These are phyloP conservation scores for Peromyscus eremicus DNA, from an alignment of 2,797 vertebrate species.

Conservation along the genomic window DNA sequence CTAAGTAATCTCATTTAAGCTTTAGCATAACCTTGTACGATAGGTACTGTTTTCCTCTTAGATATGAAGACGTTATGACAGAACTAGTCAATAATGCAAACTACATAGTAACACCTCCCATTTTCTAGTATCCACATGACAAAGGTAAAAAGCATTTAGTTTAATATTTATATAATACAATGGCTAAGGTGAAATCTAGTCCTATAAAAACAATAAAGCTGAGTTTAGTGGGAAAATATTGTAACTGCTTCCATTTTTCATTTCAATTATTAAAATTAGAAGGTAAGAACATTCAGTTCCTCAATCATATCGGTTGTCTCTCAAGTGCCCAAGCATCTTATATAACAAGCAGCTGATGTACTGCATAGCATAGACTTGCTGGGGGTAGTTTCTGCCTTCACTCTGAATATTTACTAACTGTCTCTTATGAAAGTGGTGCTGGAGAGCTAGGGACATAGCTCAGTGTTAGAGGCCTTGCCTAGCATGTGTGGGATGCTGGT, in stretches of 20 bases:
- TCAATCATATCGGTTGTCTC: neutral
- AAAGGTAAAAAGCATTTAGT: conserved; percentile 30
- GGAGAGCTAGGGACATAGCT: neutral
- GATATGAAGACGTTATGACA: neutral
- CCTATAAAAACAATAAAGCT: conserved; percentile 13
- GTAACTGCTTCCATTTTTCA: conserved; percentile 7
- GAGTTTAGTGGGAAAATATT: conserved; percentile 19
- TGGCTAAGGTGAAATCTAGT: conserved; percentile 30
- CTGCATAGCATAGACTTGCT: neutral
- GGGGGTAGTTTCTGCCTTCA: neutral
- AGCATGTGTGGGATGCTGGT: neutral
- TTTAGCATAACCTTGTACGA: neutral
- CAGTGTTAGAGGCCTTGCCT: neutral
- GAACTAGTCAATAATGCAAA: neutral
- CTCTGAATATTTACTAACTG: conserved; percentile 33
- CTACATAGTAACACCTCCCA: neutral
- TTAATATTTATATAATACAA: neutral
- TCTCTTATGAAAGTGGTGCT: neutral
- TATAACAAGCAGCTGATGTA: neutral
- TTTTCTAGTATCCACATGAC: neutral
- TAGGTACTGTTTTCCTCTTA: neutral
- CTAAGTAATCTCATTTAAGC: neutral
- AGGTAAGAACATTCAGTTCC: neutral
- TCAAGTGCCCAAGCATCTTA: neutral
- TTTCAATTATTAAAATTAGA: conserved; percentile 40